phyloP scores from a whole-genome alignment of 2,797 vertebrate species.

The Triplophysa bombifrons region DNA sequence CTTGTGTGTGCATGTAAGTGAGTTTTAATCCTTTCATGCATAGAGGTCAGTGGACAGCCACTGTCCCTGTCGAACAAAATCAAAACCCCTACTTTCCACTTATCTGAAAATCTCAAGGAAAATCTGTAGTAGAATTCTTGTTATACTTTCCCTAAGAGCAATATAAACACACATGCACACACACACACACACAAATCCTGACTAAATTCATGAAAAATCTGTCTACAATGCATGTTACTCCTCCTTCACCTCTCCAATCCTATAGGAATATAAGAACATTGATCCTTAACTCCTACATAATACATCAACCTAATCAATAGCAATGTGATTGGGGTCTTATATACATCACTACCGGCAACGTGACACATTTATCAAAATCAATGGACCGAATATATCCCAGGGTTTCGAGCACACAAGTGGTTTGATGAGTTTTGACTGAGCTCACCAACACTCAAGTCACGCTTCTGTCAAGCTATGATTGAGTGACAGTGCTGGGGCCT shows the following conservation, averaged over 20 bases:
- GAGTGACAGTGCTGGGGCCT: slow-evolving; percentile 29
- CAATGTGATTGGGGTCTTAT: slow-evolving; percentile 33
- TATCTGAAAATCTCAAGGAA: too few relatives aligned
- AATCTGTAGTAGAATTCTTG: too few relatives aligned
- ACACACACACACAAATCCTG: too few relatives aligned
- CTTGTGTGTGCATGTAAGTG: not conserved
- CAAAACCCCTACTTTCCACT: too few relatives aligned
- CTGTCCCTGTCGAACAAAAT: too few relatives aligned
- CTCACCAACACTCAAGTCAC: slow-evolving; percentile 18
- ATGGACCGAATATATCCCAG: slow-evolving; percentile 10
- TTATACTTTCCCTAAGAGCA: too few relatives aligned
- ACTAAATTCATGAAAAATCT: too few relatives aligned
- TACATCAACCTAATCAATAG: slow-evolving; percentile 48
- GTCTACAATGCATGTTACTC: not conserved
- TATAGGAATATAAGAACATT: slow-evolving; percentile 35
- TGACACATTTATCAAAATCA: slow-evolving; percentile 30
- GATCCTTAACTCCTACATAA: slow-evolving; percentile 45
- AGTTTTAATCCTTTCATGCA: too few relatives aligned
- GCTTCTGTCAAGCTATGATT: slow-evolving; percentile 40
- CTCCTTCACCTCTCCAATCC: slow-evolving; percentile 17
- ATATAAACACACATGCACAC: too few relatives aligned
- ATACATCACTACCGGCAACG: slow-evolving; percentile 12
- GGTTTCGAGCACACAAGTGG: not conserved
- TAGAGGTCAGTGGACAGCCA: too few relatives aligned
- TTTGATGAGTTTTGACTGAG: slow-evolving; percentile 4